Evolutionary conservation across 2,888 invertebrate species (phyloP).

Genomic region (Idaea straminata): DNA sequence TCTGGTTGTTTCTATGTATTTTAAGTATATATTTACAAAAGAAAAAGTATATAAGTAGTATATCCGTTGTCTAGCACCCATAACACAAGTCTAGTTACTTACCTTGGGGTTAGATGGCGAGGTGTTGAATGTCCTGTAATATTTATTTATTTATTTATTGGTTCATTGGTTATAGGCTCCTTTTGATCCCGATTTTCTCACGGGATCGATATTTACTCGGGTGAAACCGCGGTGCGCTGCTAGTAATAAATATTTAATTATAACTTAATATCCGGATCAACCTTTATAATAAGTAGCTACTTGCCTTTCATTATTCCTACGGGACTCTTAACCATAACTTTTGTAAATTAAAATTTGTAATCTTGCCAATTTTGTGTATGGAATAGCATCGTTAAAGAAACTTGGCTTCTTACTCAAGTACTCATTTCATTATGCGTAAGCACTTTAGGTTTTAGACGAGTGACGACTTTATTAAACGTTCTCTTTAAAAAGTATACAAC

Average conservation of each 20-base stretch:
- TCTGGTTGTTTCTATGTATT: no score
- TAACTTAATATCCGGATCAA: background rate
- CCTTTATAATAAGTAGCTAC: background rate
- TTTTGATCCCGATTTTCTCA: no score
- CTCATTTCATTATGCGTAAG: conserved; percentile 1
- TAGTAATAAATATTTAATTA: background rate
- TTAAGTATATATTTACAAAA: no score
- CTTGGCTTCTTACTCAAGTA: background rate
- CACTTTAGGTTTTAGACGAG: background rate
- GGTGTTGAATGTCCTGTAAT: no score
- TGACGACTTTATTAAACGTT: background rate
- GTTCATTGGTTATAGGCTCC: no score
- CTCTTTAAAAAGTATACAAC: background rate
- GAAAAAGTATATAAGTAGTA: no score
- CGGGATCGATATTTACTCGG: no score
- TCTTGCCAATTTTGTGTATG: background rate
- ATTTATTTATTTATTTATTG: no score
- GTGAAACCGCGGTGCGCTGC: no score
- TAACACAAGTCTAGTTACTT: no score
- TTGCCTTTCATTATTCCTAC: background rate
- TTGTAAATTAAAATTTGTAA: conserved; percentile 1
- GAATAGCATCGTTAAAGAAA: background rate
- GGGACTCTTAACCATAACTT: background rate
- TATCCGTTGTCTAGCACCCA: no score
- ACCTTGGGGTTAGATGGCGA: no score